Percentiles rank a stretch among this genome's conserved stretches.
These are phyloP conservation scores for Drosophila flavopinicola DNA, from an alignment of 2,888 invertebrate genomes.

Conservation along the genomic window DNA sequence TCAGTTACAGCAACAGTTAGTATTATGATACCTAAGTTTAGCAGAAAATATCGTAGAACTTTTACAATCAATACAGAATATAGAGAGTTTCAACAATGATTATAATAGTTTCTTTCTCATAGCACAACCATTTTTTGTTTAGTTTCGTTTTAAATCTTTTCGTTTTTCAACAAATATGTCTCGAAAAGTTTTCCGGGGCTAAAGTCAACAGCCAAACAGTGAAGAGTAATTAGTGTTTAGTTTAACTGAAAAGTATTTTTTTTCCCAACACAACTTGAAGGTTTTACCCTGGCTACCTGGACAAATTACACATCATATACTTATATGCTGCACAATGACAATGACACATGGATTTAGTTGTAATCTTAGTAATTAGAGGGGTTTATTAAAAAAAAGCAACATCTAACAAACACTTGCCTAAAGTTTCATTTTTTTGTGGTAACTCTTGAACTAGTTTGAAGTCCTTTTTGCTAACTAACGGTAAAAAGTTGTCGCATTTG, in stretches of 20 bases:
- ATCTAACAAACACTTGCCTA: slow-evolving; percentile 12
- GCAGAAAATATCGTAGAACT: slow-evolving; percentile 34
- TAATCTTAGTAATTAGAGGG: slow-evolving; percentile 22
- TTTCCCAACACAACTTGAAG: slow-evolving; percentile 3
- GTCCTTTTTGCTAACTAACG: slow-evolving; percentile 32
- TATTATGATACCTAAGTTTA: slow-evolving; percentile 45
- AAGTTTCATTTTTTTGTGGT: slow-evolving; percentile 18
- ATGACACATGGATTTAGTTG: slow-evolving; percentile 27
- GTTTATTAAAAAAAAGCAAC: slow-evolving; percentile 7
- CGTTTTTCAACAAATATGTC: slow-evolving; percentile 23
- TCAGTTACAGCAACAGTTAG: slow-evolving; percentile 60
- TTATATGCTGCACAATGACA: slow-evolving; percentile 43
- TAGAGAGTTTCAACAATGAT: slow-evolving; percentile 57
- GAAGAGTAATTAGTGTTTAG: slow-evolving; percentile 40
- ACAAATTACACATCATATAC: slow-evolving; percentile 33
- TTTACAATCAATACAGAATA: slow-evolving; percentile 48
- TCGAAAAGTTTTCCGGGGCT: slow-evolving; percentile 29
- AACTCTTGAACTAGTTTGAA: slow-evolving; percentile 20
- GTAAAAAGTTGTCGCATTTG: slow-evolving; percentile 44
- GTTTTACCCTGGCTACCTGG: slow-evolving; percentile 67
- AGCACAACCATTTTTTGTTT: slow-evolving; percentile 74
- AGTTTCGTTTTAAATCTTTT: slow-evolving; percentile 38
- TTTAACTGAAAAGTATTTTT: slow-evolving; percentile 23
- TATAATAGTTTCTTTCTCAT: slow-evolving; percentile 49
- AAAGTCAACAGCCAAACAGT: slow-evolving; percentile 64